Evolutionary conservation across 2,797 vertebrate genomes (phyloP), one percentile per base, ranked within the genome.

Genomic region (Darevskia nairensis): DNA sequence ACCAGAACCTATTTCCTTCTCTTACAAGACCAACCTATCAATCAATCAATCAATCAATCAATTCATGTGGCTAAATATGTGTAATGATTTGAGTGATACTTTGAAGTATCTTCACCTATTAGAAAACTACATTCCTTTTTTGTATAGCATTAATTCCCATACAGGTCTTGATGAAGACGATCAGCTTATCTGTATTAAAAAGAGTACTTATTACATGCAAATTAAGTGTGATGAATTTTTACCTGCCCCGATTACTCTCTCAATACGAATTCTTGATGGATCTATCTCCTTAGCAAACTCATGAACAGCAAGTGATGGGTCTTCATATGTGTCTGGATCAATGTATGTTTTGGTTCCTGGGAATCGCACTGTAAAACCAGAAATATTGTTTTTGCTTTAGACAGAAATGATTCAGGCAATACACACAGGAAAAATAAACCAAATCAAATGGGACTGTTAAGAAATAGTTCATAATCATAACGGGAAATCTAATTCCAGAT

Each of bases 281-380:
- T 99, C 98, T 89, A 99, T 99, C 96, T 99, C 98, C 95, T 98
- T 99, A 89, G 99, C 97, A 94, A 99, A 99, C 92, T 99, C 99
- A 93, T 99, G 98, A 91, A 99, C 98, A 85, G 99, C 99, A 93
- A 99, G 98, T 39, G 98, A 97, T 72, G 99, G 99, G 87, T 99
- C 99, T 96, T 99, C 99, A 77, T 99, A 99, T 0, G 98, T 99
- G 91, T 99, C 98, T 41, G 99, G 99, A 96, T 99, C 99, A 92
- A 99, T 97, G 21, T 99, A 99, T 0, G 98, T 99, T 97, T 99
- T 99, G 93, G 98, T 96, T 88, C 98, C 99, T 1, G 98, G 98
- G 92, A 98, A 98, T 9, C 94, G 98, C 61, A 99, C 98, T 99
- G 96, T 9, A 97, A 94, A 86, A 91, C 90, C 92, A 91, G 76